Percentiles rank a stretch among this genome's conserved stretches.
These are phyloP conservation scores for Netelia melanura DNA, from an alignment of 2,888 invertebrate species.

Conservation along the genomic window DNA sequence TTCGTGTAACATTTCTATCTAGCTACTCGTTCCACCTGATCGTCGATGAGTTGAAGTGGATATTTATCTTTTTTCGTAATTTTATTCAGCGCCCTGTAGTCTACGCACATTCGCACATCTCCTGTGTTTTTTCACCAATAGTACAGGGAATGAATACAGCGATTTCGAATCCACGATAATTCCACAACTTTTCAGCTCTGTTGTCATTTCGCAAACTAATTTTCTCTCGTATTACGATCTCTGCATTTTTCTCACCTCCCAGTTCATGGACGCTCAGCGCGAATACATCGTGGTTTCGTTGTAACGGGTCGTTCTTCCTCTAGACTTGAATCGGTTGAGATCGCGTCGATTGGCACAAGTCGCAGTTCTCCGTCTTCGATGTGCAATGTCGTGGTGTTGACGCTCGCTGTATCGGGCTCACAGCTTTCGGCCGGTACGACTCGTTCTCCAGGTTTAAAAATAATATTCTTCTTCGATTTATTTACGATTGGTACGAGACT, in stretches of 20 bases:
- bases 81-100: slow-evolving; percentile 75
- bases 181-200: slow-evolving; percentile 61
- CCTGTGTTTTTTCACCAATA: slow-evolving; percentile 73
- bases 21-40: slow-evolving; percentile 73
- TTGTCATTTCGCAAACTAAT: slow-evolving; percentile 55
- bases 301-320: too few relatives aligned
- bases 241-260: too few relatives aligned
- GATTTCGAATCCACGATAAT: slow-evolving; percentile 73
- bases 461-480: slow-evolving; percentile 11
- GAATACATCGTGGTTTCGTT: too few relatives aligned
- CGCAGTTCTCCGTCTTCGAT: not conserved
- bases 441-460: slow-evolving; percentile 25
- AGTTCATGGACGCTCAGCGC: not conserved
- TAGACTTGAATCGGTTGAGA: not conserved
- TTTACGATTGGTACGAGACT: slow-evolving; percentile 33
- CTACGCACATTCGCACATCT: slow-evolving; percentile 74
- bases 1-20: slow-evolving; percentile 73
- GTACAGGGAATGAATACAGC: slow-evolving; percentile 72
- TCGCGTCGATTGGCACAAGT: slow-evolving; percentile 4
- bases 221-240: slow-evolving; percentile 63
- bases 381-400: not conserved
- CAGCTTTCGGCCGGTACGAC: slow-evolving; percentile 36
- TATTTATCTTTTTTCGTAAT: slow-evolving; percentile 72
- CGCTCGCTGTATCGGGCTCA: slow-evolving; percentile 6
- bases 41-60: slow-evolving; percentile 74